Percentiles rank a stretch among this genome's conserved stretches.
phyloP scores from a whole-genome alignment of 2,113 vertebrate genomes.

The Halcyon malimbica region DNA sequence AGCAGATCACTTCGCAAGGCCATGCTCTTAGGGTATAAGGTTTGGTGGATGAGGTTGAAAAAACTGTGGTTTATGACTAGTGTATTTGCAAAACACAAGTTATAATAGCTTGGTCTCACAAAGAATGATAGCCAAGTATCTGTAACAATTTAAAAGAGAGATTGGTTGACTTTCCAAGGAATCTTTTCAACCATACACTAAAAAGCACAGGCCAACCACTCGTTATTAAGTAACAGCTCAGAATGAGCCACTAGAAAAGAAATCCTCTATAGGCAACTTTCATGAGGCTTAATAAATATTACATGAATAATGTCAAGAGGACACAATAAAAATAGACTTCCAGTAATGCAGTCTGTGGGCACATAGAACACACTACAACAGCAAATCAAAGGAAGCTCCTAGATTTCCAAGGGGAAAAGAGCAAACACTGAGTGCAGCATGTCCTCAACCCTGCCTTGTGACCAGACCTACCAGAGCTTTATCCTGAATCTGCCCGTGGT shows the following conservation, averaged over 20 bases:
- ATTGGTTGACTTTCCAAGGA: background rate
- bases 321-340: conserved; percentile 25
- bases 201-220: background rate
- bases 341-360: accelerated
- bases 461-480: accelerated
- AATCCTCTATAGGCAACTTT: background rate
- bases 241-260: background rate
- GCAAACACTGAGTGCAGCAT: background rate
- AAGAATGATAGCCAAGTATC: background rate
- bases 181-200: background rate
- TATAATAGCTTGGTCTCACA: background rate
- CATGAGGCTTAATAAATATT: background rate
- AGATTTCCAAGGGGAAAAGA: background rate
- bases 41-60: background rate
- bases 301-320: background rate
- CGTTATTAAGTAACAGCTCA: background rate
- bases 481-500: background rate
- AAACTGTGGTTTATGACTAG: conserved; percentile 2
- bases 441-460: background rate
- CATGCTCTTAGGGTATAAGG: background rate
- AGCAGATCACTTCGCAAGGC: background rate
- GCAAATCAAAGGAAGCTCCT: background rate
- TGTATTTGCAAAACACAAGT: background rate
- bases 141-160: background rate
- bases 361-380: background rate